Evolutionary conservation across 2,797 vertebrate species (phyloP).

Genomic region (Rallus crepitans): DNA sequence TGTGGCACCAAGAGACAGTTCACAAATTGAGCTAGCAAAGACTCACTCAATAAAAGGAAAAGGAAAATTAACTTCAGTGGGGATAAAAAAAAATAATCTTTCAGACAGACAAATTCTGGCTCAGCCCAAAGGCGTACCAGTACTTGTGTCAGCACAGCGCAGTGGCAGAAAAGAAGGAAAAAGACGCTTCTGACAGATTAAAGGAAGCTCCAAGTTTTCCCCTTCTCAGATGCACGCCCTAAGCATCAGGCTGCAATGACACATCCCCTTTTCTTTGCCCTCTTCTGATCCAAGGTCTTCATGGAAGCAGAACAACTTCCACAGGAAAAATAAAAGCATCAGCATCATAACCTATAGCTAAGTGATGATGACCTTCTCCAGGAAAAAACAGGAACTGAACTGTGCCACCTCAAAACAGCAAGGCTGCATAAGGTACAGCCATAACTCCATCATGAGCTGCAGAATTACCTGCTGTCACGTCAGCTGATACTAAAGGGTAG

Average conservation of each 20-base stretch:
- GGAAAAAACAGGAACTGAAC: background rate
- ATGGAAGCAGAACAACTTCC: background rate
- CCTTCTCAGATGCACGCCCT: background rate
- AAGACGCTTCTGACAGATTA: constrained; percentile 9
- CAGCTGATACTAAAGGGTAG: constrained; percentile 14
- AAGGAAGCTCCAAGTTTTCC: background rate
- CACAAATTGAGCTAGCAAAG: background rate
- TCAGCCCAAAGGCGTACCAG: background rate
- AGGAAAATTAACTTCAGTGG: background rate
- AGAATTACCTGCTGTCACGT: constrained; percentile 45
- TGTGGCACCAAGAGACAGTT: background rate
- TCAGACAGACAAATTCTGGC: background rate
- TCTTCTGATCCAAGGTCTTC: constrained; percentile 3
- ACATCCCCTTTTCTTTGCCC: background rate
- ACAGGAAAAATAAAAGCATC: constrained; percentile 30
- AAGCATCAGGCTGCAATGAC: background rate
- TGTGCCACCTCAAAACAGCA: background rate
- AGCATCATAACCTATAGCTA: constrained; percentile 12
- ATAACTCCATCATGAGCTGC: background rate
- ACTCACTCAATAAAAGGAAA: background rate
- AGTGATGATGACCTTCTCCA: constrained; percentile 26
- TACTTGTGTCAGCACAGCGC: background rate
- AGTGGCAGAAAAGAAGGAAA: background rate
- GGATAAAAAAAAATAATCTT: background rate
- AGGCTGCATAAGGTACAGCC: background rate